Percentiles rank a stretch among this genome's conserved stretches.
phyloP scores from a whole-genome alignment of 2,113 vertebrate species.

The Ardeotis arabs region DNA sequence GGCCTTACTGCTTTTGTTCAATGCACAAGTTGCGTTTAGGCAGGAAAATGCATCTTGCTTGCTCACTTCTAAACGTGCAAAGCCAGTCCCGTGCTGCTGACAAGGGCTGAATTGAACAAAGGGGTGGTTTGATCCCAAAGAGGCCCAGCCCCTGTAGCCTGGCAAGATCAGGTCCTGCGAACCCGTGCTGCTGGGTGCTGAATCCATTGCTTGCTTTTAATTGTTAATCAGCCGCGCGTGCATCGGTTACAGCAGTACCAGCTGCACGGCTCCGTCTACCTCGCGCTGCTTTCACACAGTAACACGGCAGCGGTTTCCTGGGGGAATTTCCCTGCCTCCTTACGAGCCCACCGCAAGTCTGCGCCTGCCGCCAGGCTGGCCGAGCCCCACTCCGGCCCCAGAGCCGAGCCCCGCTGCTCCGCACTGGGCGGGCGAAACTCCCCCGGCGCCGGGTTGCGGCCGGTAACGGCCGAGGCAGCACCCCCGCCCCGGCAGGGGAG shows the following conservation, averaged over 20 bases:
- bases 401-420: neutral
- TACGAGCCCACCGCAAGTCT: rapidly evolving
- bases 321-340: rapidly evolving
- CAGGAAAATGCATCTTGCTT: rapidly evolving
- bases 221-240: neutral
- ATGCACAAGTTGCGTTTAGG: rapidly evolving
- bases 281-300: rapidly evolving
- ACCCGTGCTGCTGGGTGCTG: neutral
- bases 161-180: no score
- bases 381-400: neutral
- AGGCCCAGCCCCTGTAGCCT: neutral
- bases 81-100: rapidly evolving
- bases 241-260: no score
- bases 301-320: rapidly evolving
- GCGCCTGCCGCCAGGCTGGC: rapidly evolving
- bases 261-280: no score
- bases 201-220: no score
- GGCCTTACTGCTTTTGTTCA: neutral
- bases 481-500: no score
- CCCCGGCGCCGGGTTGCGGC: no score
- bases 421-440: neutral
- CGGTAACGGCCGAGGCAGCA: rapidly evolving
- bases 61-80: no score
- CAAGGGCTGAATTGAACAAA: rapidly evolving
- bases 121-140: rapidly evolving